phyloP scores from a whole-genome alignment of 2,797 vertebrate genomes.

The Chloroceryle inda region DNA sequence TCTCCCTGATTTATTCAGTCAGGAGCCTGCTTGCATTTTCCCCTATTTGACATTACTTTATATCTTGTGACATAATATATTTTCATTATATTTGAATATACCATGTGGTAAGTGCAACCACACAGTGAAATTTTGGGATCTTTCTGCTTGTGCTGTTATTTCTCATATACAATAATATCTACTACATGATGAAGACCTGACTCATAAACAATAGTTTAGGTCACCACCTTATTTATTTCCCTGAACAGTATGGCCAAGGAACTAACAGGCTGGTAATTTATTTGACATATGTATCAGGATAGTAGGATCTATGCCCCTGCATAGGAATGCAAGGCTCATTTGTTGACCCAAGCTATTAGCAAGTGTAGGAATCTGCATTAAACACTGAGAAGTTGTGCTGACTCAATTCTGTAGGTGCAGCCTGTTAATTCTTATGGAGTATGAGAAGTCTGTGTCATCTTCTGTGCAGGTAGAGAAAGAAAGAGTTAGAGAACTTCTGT shows the following conservation, averaged over 20 bases:
- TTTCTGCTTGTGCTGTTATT: slow-evolving; percentile 44
- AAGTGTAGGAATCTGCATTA: neutral
- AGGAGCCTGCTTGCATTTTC: slow-evolving; percentile 72
- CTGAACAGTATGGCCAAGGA: slow-evolving; percentile 4
- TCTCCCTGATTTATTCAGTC: slow-evolving; percentile 78
- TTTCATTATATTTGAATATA: slow-evolving; percentile 73
- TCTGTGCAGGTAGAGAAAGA: neutral
- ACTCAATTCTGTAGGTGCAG: neutral
- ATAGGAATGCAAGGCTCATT: neutral
- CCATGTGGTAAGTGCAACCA: slow-evolving; percentile 22
- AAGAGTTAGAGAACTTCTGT: neutral
- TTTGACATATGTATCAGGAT: slow-evolving; percentile 50
- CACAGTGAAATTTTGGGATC: slow-evolving; percentile 33
- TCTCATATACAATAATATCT: slow-evolving; percentile 40
- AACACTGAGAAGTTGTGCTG: slow-evolving; percentile 2
- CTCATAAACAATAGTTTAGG: slow-evolving; percentile 55
- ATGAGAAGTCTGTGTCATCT: neutral
- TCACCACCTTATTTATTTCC: slow-evolving; percentile 58
- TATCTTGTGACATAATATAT: slow-evolving; percentile 66
- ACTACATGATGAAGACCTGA: slow-evolving; percentile 36
- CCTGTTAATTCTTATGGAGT: neutral
- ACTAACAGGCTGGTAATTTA: slow-evolving; percentile 14
- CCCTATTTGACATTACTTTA: slow-evolving; percentile 75
- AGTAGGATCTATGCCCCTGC: slow-evolving; percentile 18
- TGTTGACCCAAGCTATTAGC: slow-evolving; percentile 36